These are phyloP conservation scores for Coregonus suidteri DNA, from an alignment of 2,797 vertebrate species.

Conservation along the genomic window DNA sequence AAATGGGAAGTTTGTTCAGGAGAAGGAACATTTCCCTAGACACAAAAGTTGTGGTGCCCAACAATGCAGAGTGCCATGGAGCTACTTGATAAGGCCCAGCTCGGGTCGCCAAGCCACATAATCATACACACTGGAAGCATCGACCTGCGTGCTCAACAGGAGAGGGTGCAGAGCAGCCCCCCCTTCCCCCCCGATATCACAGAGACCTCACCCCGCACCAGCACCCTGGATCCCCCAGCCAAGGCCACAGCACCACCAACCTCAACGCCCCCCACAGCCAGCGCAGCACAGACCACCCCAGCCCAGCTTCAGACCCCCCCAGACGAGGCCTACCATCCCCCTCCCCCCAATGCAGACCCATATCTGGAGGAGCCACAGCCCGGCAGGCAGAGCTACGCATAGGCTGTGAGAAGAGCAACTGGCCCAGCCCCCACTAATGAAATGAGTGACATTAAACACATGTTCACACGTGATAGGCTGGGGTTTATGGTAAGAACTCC, in stretches of 20 bases:
- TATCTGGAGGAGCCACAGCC: too few relatives aligned
- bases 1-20: not conserved
- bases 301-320: not conserved
- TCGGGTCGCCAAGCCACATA: not conserved
- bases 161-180: constrained; percentile 3
- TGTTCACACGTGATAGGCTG: not conserved
- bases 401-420: not conserved
- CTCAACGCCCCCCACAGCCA: not conserved
- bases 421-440: not conserved
- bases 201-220: not conserved
- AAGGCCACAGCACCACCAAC: not conserved
- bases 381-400: not conserved
- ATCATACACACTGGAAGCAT: not conserved
- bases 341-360: too few relatives aligned
- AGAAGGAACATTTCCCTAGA: not conserved
- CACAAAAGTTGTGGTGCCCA: constrained; percentile 1
- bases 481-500: not conserved
- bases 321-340: too few relatives aligned
- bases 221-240: not conserved
- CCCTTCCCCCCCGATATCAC: not conserved
- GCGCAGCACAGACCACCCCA: not conserved
- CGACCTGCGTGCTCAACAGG: not conserved
- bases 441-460: not conserved
- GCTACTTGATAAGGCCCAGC: not conserved
- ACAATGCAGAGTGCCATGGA: not conserved